phyloP scores from a whole-genome alignment of 2,888 invertebrate genomes.

The Apamea sordens region DNA sequence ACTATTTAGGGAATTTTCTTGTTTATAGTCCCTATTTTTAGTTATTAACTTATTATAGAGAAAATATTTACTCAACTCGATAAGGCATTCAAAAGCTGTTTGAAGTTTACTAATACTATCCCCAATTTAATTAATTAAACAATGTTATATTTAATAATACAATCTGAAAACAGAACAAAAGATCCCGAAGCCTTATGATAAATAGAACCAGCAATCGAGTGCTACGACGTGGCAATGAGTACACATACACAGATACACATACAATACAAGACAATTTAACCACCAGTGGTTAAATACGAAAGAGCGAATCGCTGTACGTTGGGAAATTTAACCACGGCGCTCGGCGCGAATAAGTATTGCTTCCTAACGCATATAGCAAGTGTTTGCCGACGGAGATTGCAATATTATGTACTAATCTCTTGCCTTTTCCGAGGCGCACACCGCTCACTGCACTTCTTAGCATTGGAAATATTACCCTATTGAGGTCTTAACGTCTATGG shows the following conservation, averaged over 20 bases:
- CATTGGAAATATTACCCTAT: conserved; percentile 82
- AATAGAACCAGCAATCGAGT: conserved; percentile 42
- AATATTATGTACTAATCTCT: conserved; percentile 87
- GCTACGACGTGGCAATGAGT: conserved; percentile 53
- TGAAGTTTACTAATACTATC: conserved; percentile 16
- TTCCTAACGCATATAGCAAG: conserved; percentile 81
- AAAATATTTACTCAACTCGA: conserved; percentile 24
- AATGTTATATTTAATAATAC: conserved; percentile 6
- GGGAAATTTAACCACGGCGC: conserved; percentile 84
- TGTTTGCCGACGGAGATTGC: conserved; percentile 87
- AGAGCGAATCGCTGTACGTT: conserved; percentile 85
- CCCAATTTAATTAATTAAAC: conserved; percentile 15
- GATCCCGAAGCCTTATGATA: conserved; percentile 27
- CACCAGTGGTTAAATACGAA: conserved; percentile 84
- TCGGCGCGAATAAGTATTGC: conserved; percentile 80
- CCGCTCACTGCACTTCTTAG: conserved; percentile 74
- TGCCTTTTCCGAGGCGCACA: conserved; percentile 79
- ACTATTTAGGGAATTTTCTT: conserved; percentile 31
- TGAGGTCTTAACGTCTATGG: conserved; percentile 73
- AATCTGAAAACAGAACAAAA: conserved; percentile 16
- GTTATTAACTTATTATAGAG: conserved; percentile 27
- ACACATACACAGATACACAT: conserved; percentile 51
- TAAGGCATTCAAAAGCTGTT: conserved; percentile 13
- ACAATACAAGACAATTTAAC: conserved; percentile 76
- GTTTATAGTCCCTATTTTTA: conserved; percentile 42